Evolutionary conservation across 64 coral and sea anemone genomes (phyloP).

Genomic region (Anthopleura sola): DNA sequence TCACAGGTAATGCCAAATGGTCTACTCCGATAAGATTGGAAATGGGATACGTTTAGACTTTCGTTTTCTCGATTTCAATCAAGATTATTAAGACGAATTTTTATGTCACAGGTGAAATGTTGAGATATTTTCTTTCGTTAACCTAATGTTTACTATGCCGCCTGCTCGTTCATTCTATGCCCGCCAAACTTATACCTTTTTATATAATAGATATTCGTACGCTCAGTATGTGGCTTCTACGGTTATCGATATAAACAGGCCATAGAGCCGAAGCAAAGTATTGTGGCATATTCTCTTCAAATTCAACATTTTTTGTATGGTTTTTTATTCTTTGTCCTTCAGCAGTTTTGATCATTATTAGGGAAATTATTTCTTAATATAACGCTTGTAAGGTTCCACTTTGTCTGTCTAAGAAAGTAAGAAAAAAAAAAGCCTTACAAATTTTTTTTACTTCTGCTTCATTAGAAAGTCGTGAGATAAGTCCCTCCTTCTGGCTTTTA

Average conservation of each 20-base stretch:
- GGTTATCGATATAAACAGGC: neutral
- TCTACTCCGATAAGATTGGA: neutral
- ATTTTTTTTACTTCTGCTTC: too few species aligned
- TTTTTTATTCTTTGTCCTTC: neutral
- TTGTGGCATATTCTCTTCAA: neutral
- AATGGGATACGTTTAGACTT: too few species aligned
- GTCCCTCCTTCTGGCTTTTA: too few species aligned
- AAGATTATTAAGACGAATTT: neutral
- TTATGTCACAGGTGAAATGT: neutral
- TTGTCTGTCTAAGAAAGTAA: neutral
- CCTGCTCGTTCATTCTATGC: neutral
- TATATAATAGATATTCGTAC: neutral
- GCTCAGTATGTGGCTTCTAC: neutral
- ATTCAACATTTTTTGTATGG: neutral
- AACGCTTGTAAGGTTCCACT: neutral
- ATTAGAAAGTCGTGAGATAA: too few species aligned
- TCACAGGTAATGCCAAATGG: neutral
- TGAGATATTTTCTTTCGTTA: neutral
- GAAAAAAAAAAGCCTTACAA: neutral
- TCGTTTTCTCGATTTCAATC: too few species aligned
- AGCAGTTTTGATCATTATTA: neutral
- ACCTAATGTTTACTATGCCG: slow-evolving; percentile 9
- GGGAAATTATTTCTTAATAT: neutral
- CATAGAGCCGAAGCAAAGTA: neutral
- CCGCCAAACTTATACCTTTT: neutral